Evolutionary conservation across 2,888 invertebrate species (phyloP), one percentile per base, ranked within the genome.

Genomic region (Mystacides longicornis): DNA sequence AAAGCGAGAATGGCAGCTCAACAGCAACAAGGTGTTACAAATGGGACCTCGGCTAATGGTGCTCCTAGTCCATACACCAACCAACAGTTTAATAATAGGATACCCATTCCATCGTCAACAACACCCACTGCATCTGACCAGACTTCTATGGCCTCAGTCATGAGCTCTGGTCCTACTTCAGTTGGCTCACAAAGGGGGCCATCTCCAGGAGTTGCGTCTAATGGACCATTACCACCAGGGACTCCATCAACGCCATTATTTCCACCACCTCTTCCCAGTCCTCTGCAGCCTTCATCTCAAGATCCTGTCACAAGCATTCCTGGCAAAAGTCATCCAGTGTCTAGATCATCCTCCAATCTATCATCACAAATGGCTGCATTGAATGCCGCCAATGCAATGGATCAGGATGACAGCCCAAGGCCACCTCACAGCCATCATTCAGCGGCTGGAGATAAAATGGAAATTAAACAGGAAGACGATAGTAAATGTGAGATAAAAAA

Each of bases 331-430:
- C 75, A 66, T 74, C 79, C 58, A 76, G 74, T 50, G 72, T 74
- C 61, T 73, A 77, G 52, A 77, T 72, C 77, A n/a, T 77, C 80
- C 18, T 72, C 69, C 45, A 71, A 71, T 55, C 78, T 83, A 67
- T 84, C 86, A 19, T 84, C 86, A 9, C 85, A 86, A 68, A 83
- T 85, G 81, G 85, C 86, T 14, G 86, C 86, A 3, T 80, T 86
- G 52, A 82, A 81, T 63, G 85, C 85, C 3, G 84, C 86, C 3
- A 80, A 83, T 2, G 79, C 81, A 0, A 77, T 84, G 23, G 83
- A 83, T 62, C 78, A 81, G 61, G 83, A 81, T 60, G 81, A 85
- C 60, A 82, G 83, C 37, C 80, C 82, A 21, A 79, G 51, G 2
- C 81, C 82, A 53, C 79, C 80, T 1, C 65, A 64, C 23, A 55